These are phyloP conservation scores for Bombus picipes DNA, from an alignment of 1,140 invertebrate genomes.

Conservation along the genomic window DNA sequence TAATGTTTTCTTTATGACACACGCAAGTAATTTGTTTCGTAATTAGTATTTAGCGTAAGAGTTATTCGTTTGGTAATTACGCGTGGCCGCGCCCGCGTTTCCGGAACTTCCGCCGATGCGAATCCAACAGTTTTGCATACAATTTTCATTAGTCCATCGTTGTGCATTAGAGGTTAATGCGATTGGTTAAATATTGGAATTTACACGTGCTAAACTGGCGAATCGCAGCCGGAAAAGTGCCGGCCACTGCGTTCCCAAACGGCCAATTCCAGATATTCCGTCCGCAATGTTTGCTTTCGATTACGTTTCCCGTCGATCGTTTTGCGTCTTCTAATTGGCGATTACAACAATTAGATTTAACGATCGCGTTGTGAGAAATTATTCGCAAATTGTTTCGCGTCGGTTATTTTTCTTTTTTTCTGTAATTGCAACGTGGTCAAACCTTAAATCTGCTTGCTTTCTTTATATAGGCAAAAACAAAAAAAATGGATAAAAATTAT, in stretches of 20 bases:
- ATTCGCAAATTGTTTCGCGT: neutral
- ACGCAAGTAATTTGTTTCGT: conserved; percentile 52
- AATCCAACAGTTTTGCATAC: conserved; percentile 49
- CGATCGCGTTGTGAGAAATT: neutral
- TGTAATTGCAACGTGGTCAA: too few relatives aligned
- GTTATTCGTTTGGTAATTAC: conserved; percentile 57
- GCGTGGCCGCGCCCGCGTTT: neutral
- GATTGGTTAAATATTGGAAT: conserved; percentile 42
- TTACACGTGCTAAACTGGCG: conserved; percentile 41
- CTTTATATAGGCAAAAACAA: too few relatives aligned
- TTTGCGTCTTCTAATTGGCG: conserved; percentile 9
- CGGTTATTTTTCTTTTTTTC: rapidly evolving
- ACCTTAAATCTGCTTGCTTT: too few relatives aligned
- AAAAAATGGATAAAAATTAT: too few relatives aligned
- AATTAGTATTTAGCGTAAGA: conserved; percentile 56
- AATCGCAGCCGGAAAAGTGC: conserved; percentile 4
- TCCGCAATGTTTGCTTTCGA: conserved; percentile 16
- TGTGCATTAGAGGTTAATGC: conserved; percentile 51
- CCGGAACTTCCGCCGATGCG: conserved; percentile 1
- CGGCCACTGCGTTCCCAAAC: neutral
- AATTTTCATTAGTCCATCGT: conserved; percentile 54
- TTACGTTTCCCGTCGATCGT: neutral
- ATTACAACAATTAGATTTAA: neutral
- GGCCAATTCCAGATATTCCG: too few relatives aligned
- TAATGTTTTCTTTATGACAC: conserved; percentile 57